These are phyloP conservation scores for Morone saxatilis DNA, from an alignment of 2,113 vertebrate genomes.

Conservation along the genomic window DNA sequence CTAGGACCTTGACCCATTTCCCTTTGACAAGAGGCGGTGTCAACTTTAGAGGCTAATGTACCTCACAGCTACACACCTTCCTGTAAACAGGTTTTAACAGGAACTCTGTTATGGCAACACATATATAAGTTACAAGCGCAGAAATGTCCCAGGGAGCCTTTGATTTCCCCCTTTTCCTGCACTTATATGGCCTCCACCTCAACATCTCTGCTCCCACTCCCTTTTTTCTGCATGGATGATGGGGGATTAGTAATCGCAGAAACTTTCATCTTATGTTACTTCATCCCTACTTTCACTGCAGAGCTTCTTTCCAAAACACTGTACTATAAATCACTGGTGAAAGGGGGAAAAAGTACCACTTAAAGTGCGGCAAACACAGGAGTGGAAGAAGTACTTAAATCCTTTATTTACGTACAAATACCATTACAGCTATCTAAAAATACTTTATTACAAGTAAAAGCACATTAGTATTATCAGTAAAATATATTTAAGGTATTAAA, in stretches of 20 bases:
- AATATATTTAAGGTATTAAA: neutral
- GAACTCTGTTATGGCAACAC: slow-evolving; percentile 49
- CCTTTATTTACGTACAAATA: neutral
- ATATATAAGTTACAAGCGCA: slow-evolving; percentile 53
- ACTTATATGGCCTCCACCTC: slow-evolving; percentile 48
- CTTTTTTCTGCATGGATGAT: slow-evolving; percentile 33
- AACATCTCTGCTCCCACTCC: slow-evolving; percentile 19
- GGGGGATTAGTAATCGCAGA: slow-evolving; percentile 51
- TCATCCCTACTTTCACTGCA: slow-evolving; percentile 25
- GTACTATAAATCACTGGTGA: slow-evolving; percentile 33
- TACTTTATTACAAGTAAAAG: neutral
- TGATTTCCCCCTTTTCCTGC: slow-evolving; percentile 48
- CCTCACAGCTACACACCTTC: slow-evolving; percentile 42
- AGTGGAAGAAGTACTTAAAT: slow-evolving; percentile 4
- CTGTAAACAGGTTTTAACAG: slow-evolving; percentile 69
- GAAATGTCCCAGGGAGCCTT: slow-evolving; percentile 49
- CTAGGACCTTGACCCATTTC: slow-evolving; percentile 66
- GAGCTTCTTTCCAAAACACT: slow-evolving; percentile 40
- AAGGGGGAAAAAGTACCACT: neutral
- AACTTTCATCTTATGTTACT: slow-evolving; percentile 44
- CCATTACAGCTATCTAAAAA: neutral
- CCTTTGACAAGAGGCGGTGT: slow-evolving; percentile 51
- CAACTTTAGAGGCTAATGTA: slow-evolving; percentile 41
- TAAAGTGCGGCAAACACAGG: neutral
- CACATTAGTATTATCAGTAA: neutral